Evolutionary conservation across 2,113 vertebrate species (phyloP), one percentile per base, ranked within the genome.

Genomic region (Fregetta grallaria): DNA sequence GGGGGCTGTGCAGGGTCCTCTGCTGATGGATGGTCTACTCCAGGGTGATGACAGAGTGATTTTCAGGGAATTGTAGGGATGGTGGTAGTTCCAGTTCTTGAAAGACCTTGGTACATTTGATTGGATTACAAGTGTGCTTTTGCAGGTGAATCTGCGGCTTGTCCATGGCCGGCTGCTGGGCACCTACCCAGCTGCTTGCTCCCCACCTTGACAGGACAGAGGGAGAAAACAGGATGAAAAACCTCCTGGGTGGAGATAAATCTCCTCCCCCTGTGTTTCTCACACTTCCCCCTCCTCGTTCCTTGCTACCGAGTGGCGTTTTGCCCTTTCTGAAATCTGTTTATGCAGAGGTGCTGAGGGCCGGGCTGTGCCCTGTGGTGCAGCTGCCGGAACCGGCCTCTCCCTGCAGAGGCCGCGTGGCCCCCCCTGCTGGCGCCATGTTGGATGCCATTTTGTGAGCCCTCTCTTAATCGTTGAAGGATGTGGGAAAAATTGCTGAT

Each of bases 241-340:
- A 4, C 15, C 12, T 62, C 13, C 34, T 63, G 42, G 6, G 7
- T 63, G 0, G 0, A 63, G 47, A 50, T 49, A 47, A 86, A 44
- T 3, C 2, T 63, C 13, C 23, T 65, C 9, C 5, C 4, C 0
- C 4, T 6, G 0, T 1, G 2, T 63, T 68, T 92, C 13, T 61
- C 34, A 4, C 6, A 0, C 7, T 58, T 88, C 4, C 1, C 10
- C 4, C 4, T 10, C 13, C 21, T 21, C 9, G 1, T 9, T n/a
- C 32, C 36, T 55, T 0, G 0, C 58, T 70, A 49, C 15, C 1
- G 1, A 8, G 56, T 6, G 13, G 13, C 1, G 3, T 61, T 77
- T 91, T 86, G 16, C 9, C 19, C 21, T 23, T 72, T 70, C 7
- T 36, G 6, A 14, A n/a, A 4, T 4, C 47, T 17, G 12, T 34